phyloP scores from a whole-genome alignment of 2,797 vertebrate species.

The Enteromius radiatus region DNA sequence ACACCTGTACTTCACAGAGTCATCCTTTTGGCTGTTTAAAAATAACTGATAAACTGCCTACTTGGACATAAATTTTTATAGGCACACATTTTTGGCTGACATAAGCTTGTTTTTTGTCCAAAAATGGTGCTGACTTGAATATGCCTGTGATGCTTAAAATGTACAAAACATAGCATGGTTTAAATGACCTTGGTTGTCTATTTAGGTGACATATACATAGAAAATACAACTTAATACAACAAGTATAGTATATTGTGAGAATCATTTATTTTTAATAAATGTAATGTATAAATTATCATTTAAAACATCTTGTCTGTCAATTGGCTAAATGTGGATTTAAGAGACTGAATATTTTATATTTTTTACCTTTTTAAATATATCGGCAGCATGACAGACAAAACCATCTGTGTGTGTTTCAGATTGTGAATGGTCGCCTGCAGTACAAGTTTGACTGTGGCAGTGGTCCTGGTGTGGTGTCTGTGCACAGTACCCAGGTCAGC shows the following conservation, averaged over 20 bases:
- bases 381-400: neutral
- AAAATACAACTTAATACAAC: neutral
- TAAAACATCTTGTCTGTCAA: neutral
- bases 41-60: neutral
- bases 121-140: neutral
- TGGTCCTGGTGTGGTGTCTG: constrained; percentile 92
- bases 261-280: neutral
- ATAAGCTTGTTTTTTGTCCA: constrained; percentile 1
- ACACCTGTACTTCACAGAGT: neutral
- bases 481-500: constrained; percentile 93
- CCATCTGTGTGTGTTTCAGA: constrained; percentile 72
- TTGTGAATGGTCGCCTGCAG: constrained; percentile 92
- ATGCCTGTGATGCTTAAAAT: neutral
- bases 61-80: neutral
- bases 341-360: neutral
- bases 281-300: neutral
- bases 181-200: neutral
- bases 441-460: constrained; percentile 99
- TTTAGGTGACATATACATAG: neutral
- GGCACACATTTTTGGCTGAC: neutral
- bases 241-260: too few species aligned
- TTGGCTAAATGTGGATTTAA: neutral
- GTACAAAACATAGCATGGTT: neutral
- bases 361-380: neutral
- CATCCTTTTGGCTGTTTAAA: neutral